Evolutionary conservation across 2,113 vertebrate species (phyloP), one percentile per base, ranked within the genome.

Genomic region (Synchiropus splendidus): DNA sequence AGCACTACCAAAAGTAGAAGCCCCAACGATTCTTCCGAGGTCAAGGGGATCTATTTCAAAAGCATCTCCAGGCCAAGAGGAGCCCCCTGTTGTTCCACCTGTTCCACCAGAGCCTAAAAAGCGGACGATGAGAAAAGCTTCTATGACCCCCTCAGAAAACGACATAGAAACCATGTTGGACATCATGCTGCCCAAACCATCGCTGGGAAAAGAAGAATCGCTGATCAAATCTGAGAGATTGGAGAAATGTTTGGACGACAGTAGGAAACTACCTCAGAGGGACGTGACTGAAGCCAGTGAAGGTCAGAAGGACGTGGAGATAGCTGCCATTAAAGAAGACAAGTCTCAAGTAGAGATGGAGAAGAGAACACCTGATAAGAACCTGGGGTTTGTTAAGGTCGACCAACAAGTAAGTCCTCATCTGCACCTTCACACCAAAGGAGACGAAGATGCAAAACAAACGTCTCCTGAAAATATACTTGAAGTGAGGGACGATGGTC

Each of bases 61-160:
- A 18, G 74, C 72, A n/a, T n/a, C n/a, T n/a, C n/a, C n/a, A n/a
- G n/a, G n/a, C 31, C 59, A 70, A 6, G 2, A 9, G 1, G 52
- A 58, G 16, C 10, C 36, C 10, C 15, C 40, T 46, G 65, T 71
- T 17, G n/a, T 30, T 31, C 55, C 54, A 44, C 31, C 38, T 32
- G 33, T 42, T 57, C 55, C 53, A 12, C 62, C 62, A 12, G 65
- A 71, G 38, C 56, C 68, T 18, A 75, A 72, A 61, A 82, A 61
- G 52, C 72, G 64, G 47, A 5, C 48, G 13, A 5, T 67, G 18
- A 61, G 66, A 34, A 72, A 63, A 51, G 51, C 53, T 39, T 71
- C 70, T n/a, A 58, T 68, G 18, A 58, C 58, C 45, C 45, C 33
- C 46, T 69, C 39, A 52, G 73, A 75, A 16, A 65, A 69, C 52